These are phyloP conservation scores for Magallana nippona DNA, from an alignment of 2,888 invertebrate genomes.

Conservation along the genomic window DNA sequence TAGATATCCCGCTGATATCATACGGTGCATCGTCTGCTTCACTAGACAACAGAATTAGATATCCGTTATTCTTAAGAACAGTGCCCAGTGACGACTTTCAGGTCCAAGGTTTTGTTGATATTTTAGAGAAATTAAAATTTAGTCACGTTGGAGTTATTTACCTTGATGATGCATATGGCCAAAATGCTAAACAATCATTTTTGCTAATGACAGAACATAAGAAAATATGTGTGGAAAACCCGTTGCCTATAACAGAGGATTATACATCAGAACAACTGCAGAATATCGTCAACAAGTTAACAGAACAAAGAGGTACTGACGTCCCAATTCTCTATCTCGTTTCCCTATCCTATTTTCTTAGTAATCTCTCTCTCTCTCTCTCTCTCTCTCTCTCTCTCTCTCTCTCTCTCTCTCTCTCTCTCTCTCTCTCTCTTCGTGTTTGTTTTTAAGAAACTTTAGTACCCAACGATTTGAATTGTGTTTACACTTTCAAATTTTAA, in stretches of 20 bases:
- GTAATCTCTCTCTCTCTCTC: no score
- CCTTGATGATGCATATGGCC: slow-evolving; percentile 67
- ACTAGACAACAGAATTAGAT: slow-evolving; percentile 62
- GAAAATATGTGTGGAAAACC: slow-evolving; percentile 68
- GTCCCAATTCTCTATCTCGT: no score
- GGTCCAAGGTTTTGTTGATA: slow-evolving; percentile 62
- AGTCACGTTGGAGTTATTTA: slow-evolving; percentile 66
- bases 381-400: no score
- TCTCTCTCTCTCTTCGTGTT: no score
- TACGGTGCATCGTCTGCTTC: slow-evolving; percentile 64
- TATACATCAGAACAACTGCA: slow-evolving; percentile 43
- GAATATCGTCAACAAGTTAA: slow-evolving; percentile 22
- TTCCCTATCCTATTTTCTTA: no score
- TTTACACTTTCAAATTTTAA: background rate
- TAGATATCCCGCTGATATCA: slow-evolving; percentile 64
- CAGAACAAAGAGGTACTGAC: background rate
- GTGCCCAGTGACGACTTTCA: slow-evolving; percentile 68
- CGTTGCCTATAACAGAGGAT: slow-evolving; percentile 54
- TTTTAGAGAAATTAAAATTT: slow-evolving; percentile 60
- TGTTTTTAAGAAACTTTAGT: no score
- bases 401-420: no score
- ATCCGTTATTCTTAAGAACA: slow-evolving; percentile 68
- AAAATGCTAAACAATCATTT: slow-evolving; percentile 62
- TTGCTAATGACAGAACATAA: slow-evolving; percentile 53
- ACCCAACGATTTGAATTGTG: no score